phyloP scores from a whole-genome alignment of 1,140 invertebrate species.

The Eufriesea mexicana region DNA sequence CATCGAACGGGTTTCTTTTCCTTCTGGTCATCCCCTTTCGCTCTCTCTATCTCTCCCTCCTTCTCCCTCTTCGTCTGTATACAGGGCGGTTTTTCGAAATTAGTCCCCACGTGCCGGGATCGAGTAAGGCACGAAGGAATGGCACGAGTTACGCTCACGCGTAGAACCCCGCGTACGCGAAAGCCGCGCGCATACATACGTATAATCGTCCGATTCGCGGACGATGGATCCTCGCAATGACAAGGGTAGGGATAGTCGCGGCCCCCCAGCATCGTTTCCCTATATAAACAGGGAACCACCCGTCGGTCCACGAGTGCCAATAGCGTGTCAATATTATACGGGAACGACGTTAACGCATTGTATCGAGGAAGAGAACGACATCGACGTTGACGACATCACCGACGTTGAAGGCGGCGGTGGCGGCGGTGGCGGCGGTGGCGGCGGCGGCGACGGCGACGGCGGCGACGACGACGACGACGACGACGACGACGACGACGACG shows the following conservation, averaged over 20 bases:
- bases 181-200: conserved; percentile 6
- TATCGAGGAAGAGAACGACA: too few species aligned
- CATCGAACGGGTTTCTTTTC: too few species aligned
- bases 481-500: background rate
- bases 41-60: too few species aligned
- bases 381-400: background rate
- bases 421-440: background rate
- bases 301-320: conserved; percentile 72
- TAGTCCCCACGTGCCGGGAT: background rate
- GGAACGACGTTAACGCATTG: conserved; percentile 63
- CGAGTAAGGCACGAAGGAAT: conserved; percentile 18
- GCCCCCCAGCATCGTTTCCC: conserved; percentile 64
- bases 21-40: too few species aligned
- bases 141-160: conserved; percentile 36
- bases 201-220: conserved; percentile 55
- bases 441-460: background rate
- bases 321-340: conserved; percentile 70
- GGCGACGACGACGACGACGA: background rate
- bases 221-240: conserved; percentile 47
- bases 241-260: conserved; percentile 57
- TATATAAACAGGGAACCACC: conserved; percentile 62
- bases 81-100: background rate
- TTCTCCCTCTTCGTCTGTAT: too few species aligned
- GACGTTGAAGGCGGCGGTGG: too few species aligned
- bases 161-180: conserved; percentile 16